phyloP scores from a whole-genome alignment of 2,888 invertebrate genomes.

The Oligia strigilis region DNA sequence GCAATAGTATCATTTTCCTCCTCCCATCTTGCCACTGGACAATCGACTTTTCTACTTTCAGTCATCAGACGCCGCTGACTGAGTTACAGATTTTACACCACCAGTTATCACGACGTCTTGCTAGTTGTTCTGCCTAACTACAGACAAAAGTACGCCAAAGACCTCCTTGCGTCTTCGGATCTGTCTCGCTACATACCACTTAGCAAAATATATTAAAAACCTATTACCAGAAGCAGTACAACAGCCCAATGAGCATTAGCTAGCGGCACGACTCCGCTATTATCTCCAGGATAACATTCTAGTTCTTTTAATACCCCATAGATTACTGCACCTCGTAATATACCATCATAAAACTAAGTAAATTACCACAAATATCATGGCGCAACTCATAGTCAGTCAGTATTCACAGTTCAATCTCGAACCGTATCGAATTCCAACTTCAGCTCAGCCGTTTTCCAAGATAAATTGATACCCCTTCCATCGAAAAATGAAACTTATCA shows the following conservation, averaged over 20 bases:
- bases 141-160: background rate
- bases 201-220: conserved; percentile 4
- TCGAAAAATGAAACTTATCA: conserved; percentile 53
- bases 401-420: conserved; percentile 67
- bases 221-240: conserved; percentile 10
- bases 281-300: conserved; percentile 15
- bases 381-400: conserved; percentile 58
- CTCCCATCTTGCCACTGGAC: too few species aligned
- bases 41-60: too few species aligned
- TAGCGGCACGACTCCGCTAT: conserved; percentile 25
- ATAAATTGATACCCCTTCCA: conserved; percentile 43
- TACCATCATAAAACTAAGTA: conserved; percentile 51
- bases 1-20: background rate
- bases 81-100: too few species aligned
- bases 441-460: conserved; percentile 63
- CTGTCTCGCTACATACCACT: background rate
- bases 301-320: conserved; percentile 23
- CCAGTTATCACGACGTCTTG: background rate
- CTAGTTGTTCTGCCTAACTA: background rate
- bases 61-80: too few species aligned
- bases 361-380: conserved; percentile 62
- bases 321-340: conserved; percentile 33
- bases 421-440: conserved; percentile 71
- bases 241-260: background rate
- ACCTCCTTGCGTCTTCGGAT: background rate